Percentiles rank a stretch among this genome's conserved stretches.
phyloP scores from a whole-genome alignment of 2,797 vertebrate species.

The Sebastes paucispinis region DNA sequence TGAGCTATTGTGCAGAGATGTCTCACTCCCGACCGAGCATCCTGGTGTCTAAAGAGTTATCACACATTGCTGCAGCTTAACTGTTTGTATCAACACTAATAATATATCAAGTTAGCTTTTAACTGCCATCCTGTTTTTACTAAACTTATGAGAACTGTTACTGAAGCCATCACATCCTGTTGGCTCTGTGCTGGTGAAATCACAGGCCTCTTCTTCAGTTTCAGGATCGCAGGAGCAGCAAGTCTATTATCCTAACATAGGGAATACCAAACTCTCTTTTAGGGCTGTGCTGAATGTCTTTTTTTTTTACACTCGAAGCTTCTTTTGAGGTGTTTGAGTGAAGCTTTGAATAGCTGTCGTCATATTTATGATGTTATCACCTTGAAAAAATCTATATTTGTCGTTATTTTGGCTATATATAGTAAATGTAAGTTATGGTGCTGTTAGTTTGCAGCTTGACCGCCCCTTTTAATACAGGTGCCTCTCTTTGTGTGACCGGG shows the following conservation, averaged over 20 bases:
- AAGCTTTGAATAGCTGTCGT: too few species aligned
- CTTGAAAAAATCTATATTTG: too few species aligned
- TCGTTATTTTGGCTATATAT: too few species aligned
- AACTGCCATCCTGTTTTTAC: background rate
- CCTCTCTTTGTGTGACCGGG: too few species aligned
- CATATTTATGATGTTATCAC: too few species aligned
- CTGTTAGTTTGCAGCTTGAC: too few species aligned
- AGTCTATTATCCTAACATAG: background rate
- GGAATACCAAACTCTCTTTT: background rate
- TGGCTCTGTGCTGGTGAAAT: background rate
- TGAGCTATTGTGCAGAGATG: constrained; percentile 44
- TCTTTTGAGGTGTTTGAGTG: too few species aligned
- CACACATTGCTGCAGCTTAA: background rate
- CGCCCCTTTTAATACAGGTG: too few species aligned
- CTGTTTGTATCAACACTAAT: background rate
- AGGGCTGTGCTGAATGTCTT: too few species aligned
- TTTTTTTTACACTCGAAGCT: too few species aligned
- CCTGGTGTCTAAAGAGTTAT: background rate
- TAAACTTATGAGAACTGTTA: background rate
- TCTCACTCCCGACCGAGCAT: background rate
- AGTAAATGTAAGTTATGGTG: too few species aligned
- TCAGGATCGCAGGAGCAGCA: background rate
- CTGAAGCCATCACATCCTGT: background rate
- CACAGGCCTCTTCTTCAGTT: background rate
- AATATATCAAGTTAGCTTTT: background rate